Conservation (phyloP, 2,888 invertebrate species). For the Chrysopilus asiliformis region DNA sequence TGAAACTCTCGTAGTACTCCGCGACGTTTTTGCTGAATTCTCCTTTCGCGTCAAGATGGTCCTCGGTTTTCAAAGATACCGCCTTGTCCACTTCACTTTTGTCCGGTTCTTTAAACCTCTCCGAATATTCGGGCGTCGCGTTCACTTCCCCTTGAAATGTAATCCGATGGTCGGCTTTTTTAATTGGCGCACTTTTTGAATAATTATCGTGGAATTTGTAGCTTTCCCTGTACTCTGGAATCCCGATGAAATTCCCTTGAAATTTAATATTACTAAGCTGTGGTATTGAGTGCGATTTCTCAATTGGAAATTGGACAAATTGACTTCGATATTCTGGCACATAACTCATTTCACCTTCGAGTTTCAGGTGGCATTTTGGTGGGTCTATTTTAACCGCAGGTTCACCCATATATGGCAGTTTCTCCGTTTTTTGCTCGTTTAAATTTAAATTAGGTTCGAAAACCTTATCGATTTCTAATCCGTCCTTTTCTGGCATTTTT, state of each 20-base stretch:
- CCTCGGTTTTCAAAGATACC: constrained; percentile 23
- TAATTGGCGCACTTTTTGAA: constrained; percentile 33
- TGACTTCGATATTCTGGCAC: constrained; percentile 31
- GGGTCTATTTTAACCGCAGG: constrained; percentile 11
- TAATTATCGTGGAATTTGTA: constrained; percentile 33
- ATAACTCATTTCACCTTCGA: constrained; percentile 17
- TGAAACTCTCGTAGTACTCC: constrained; percentile 34
- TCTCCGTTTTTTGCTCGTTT: background rate
- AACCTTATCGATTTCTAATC: constrained; percentile 2
- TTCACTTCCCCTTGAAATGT: constrained; percentile 25
- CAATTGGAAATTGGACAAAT: constrained; percentile 28
- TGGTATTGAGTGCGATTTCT: constrained; percentile 34
- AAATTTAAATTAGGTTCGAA: constrained; percentile 2
- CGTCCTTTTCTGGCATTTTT: constrained; percentile 5
- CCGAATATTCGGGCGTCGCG: constrained; percentile 27
- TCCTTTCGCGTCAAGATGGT: constrained; percentile 27
- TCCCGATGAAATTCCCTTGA: constrained; percentile 28
- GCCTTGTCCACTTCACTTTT: constrained; percentile 22
- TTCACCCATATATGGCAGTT: background rate
- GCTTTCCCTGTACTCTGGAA: constrained; percentile 33
- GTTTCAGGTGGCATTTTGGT: constrained; percentile 21
- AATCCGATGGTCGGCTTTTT: constrained; percentile 31
- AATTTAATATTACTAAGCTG: constrained; percentile 32
- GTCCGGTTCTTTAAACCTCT: constrained; percentile 28
- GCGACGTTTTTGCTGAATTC: constrained; percentile 30